These are phyloP conservation scores for Ochropacha duplaris DNA, from an alignment of 2,888 invertebrate genomes.

Conservation along the genomic window DNA sequence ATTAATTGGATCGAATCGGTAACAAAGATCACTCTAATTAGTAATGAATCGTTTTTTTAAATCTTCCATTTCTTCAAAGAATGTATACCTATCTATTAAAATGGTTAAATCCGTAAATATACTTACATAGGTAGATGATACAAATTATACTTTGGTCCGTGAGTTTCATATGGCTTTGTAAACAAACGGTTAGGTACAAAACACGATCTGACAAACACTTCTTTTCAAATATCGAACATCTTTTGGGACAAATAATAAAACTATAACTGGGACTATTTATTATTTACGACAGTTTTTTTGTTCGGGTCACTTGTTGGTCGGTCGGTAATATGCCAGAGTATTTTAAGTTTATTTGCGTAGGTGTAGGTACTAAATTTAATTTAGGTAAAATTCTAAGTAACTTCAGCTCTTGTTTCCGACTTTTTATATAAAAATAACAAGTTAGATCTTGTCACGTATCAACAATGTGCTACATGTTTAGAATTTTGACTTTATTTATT, in stretches of 20 bases:
- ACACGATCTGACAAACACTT: conserved; percentile 13
- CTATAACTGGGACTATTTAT: conserved; percentile 23
- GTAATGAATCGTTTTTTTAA: neutral
- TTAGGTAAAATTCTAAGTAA: neutral
- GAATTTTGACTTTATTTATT: no score
- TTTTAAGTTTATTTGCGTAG: neutral
- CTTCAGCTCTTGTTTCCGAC: no score
- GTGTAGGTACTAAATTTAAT: neutral
- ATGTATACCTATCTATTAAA: neutral
- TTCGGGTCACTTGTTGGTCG: neutral
- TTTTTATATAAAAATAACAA: neutral
- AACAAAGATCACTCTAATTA: neutral
- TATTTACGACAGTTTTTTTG: conserved; percentile 20
- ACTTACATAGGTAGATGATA: neutral
- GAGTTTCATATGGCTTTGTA: neutral
- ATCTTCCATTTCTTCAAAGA: neutral
- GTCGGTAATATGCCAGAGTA: neutral
- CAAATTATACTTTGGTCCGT: conserved; percentile 7
- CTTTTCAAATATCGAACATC: conserved; percentile 20
- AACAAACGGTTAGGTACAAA: neutral
- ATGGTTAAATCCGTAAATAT: neutral
- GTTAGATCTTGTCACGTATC: no score
- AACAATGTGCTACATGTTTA: no score
- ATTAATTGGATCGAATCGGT: neutral
- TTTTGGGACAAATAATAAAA: conserved; percentile 7